Percentiles rank a stretch among this genome's conserved stretches.
These are phyloP conservation scores for Beris chalybata DNA, from an alignment of 2,888 invertebrate species.

Conservation along the genomic window DNA sequence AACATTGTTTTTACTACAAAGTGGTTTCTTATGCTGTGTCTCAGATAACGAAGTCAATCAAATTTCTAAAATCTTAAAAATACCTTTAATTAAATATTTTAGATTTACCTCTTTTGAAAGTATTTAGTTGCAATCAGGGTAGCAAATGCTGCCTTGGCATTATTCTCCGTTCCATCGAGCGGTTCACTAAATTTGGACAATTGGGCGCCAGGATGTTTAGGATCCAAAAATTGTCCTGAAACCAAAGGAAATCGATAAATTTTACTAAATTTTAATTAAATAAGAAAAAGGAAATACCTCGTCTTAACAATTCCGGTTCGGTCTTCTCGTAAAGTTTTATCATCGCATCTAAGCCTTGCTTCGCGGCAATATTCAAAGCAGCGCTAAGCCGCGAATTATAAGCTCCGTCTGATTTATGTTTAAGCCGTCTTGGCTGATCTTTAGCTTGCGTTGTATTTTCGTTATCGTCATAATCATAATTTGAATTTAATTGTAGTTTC, in stretches of 20 bases:
- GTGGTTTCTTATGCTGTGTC: no score
- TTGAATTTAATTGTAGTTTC: constrained; percentile 18
- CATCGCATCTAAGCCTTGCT: constrained; percentile 54
- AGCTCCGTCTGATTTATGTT: constrained; percentile 8
- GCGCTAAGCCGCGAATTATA: constrained; percentile 48
- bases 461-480: constrained; percentile 26
- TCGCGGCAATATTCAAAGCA: constrained; percentile 52
- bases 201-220: constrained; percentile 54
- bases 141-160: constrained; percentile 55
- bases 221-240: constrained; percentile 51
- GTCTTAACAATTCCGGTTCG: constrained; percentile 53
- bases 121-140: constrained; percentile 54
- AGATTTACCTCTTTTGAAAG: constrained; percentile 55
- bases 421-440: constrained; percentile 28
- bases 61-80: not conserved
- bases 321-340: constrained; percentile 51
- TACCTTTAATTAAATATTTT: not conserved
- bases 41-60: no score
- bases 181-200: constrained; percentile 55
- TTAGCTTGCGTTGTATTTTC: constrained; percentile 17
- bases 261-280: not conserved
- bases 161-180: constrained; percentile 44
- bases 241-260: constrained; percentile 16
- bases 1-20: no score
- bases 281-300: constrained; percentile 45